Evolutionary conservation across 37 sponge, comb jelly and placozoan genomes (phyloP), one percentile per base, ranked within the genome.

Genomic region (Beroe forskalii): DNA sequence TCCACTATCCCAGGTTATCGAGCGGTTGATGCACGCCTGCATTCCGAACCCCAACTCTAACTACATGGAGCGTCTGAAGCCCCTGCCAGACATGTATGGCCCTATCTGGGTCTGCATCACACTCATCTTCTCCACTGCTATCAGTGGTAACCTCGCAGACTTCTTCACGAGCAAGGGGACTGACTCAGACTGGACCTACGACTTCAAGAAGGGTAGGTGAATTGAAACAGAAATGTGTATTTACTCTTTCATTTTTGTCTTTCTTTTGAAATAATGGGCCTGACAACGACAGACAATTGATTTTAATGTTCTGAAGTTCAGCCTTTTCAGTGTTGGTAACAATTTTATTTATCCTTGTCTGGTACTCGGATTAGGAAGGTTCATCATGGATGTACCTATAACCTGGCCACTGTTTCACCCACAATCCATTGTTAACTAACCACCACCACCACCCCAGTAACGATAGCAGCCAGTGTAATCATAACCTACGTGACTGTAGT

Each of bases 101-200:
- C 96, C 96, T 6, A 92, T 96, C 67, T 96, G 96, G 96, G 76
- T 96, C 9, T 94, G 94, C 23, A 91, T 94, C 61, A 96, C 96
- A 22, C 93, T 96, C 17, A 90, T 95, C 22, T 90, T 95, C 76
- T 91, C 93, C 0, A 93, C 93, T 80, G 94, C 95, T 19, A 83
- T 95, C 3, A 91, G 92, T 76, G 95, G 95, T 12, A 95, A 95
- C 55, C 75, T 95, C 41, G 92, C 92, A 0, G 91, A 91, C n/a
- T 76, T 92, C 62, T 92, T 93, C 41, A 33, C 62, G 1, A 76
- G n/a, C 17, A 0, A 60, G 19, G 91, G 91, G 3, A 44, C 39
- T 14, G 86, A 80, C n/a, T 42, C 55, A 1, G 55, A 80, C 28
- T 80, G 86, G 86, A 30, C 37, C 14, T 80, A 80, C 86, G 86